phyloP scores from a whole-genome alignment of 2,888 invertebrate species.

The Seladonia tumulorum region DNA sequence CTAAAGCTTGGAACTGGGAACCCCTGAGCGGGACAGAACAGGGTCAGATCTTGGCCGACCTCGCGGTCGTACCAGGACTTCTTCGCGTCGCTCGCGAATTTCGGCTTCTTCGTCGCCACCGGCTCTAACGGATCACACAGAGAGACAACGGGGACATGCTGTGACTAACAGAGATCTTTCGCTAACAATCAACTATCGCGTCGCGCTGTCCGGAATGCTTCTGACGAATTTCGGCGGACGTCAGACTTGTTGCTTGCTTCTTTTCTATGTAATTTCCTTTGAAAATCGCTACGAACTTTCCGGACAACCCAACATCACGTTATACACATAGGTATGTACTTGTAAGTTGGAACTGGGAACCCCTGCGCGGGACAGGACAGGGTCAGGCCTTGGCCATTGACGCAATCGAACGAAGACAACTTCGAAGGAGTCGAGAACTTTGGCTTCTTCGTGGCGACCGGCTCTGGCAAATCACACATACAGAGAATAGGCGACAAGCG shows the following conservation, averaged over 20 bases:
- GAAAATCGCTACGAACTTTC: not conserved
- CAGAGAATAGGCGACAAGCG: not conserved
- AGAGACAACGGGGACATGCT: slow-evolving; percentile 42
- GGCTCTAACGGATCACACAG: slow-evolving; percentile 82
- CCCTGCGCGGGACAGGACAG: slow-evolving; percentile 90
- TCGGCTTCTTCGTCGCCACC: slow-evolving; percentile 45
- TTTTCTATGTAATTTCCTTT: not conserved
- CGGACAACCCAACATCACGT: not conserved
- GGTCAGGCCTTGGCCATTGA: slow-evolving; percentile 87
- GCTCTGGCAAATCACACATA: not conserved
- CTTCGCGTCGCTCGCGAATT: slow-evolving; percentile 87
- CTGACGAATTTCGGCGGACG: not conserved
- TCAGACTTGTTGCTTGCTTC: not conserved
- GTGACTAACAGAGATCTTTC: not conserved
- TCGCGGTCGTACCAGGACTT: slow-evolving; percentile 88
- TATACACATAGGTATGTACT: not conserved
- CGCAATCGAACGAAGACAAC: slow-evolving; percentile 88
- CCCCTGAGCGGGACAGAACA: slow-evolving; percentile 87
- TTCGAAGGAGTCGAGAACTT: slow-evolving; percentile 86
- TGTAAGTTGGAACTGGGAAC: slow-evolving; percentile 87
- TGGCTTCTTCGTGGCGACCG: not conserved
- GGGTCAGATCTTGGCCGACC: slow-evolving; percentile 87
- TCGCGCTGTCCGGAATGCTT: not conserved
- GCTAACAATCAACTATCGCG: not conserved
- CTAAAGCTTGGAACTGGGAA: slow-evolving; percentile 87